Base-by-base conservation (phyloP, 1,140 invertebrate genomes). In the Drosophila saltans region DNA sequence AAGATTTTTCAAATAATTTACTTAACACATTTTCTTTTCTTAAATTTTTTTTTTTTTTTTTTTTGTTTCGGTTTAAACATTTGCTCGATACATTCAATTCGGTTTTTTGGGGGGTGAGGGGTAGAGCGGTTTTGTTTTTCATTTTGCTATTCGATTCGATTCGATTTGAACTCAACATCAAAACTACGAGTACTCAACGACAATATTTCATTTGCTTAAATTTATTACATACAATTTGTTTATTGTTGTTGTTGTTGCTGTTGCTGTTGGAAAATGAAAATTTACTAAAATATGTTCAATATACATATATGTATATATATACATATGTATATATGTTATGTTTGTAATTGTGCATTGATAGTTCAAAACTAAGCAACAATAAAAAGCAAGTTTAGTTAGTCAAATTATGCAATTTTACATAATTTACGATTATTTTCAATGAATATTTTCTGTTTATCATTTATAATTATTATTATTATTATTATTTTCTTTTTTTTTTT, bases 281-380 rank as follows among this genome's bases (percentile, higher is more conserved):
- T 21, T 52, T 21, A 1, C 33, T 36, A 52, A 52, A 52, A 24
- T 21, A 52, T 26, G 21, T 21, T 2, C 2, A 26, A 48, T 26
- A 52, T 48, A 26, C 24, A 9, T 24, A 26, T 24, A 24, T 48
- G 45, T 48, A 21, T 24, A 2, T 48, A 1, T 48, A 10, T 48
- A 9, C n/a, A n/a, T n/a, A n/a, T n/a, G n/a, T 24, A 9, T 48
- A 9, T 24, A 9, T 52, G 2, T 30, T 30, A 36, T 36, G 9
- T 52, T 10, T 26, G 21, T 59, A 59, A 58, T 57, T 16, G 55
- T 11, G 30, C 55, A 58, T 36, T 7, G 56, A 48, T 52, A 69
- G 66, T 67, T 86, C 78, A 80, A 77, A 82, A 83, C 84, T 89
- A 88, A 83, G 72, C 80, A 78, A 78, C 76, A 78, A 72, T 77